Base-by-base conservation (phyloP, 2,113 vertebrate genomes). In the Gasterosteus aculeatus region DNA sequence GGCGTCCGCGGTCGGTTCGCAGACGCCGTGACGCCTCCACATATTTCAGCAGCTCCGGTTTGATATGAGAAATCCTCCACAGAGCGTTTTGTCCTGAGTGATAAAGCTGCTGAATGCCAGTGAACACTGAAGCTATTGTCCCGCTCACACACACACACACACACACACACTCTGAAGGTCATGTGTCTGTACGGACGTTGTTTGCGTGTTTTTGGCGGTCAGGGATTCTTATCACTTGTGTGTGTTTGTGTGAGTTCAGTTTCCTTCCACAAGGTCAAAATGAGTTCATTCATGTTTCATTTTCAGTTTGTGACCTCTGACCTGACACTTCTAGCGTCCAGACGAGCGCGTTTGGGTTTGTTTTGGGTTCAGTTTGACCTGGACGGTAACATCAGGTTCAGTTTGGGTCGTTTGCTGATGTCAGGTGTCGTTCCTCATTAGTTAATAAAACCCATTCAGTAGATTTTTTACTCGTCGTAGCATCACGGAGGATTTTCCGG, bases 101-200 rank as follows among this genome's bases (percentile, higher is more conserved):
- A 85, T 81, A 74, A 85, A 56, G 46, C 41, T 5, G 67, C 60
- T 41, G 77, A 65, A 78, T 65, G 75, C 67, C 67, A 2, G 33
- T 12, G 49, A 58, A 85, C 85, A 86, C 79, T 66, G 65, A n/a
- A 0, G 71, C 84, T 33, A 81, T 86, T 88, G 85, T 88, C 64
- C 68, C 18, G 29, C 64, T 31, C 2, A 7, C 39, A 7, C 35
- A 22, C 60, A 60, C 58, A 38, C 58, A 42, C 60, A 42, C 60
- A 26, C 39, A 44, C n/a, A 57, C 58, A 26, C 47, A 4, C 44
- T 0, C 0, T 12, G 29, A 65, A 69, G 81, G 81, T 69, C 76
- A 31, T 1, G 62, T 7, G 44, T 69, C 22, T 60, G 38, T 74
- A 54, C 9, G 19, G 59, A 26, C 56, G 49, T 69, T 74, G 64